These are phyloP conservation scores for Halocynthia aurantium DNA, from an alignment of 23 tunicate genomes.

Conservation along the genomic window DNA sequence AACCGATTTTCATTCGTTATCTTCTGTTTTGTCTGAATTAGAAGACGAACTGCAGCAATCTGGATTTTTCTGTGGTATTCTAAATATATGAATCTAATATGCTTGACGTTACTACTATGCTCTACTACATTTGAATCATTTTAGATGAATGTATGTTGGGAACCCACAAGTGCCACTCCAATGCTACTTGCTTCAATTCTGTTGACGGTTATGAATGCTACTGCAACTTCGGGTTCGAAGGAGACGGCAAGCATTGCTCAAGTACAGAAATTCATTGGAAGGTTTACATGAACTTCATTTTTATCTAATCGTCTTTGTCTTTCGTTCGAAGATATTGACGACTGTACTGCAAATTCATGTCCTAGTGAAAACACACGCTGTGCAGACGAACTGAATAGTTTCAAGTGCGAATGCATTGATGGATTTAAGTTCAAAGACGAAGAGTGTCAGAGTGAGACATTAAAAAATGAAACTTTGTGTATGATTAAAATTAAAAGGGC, in stretches of 20 bases:
- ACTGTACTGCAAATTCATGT: slow-evolving; percentile 10
- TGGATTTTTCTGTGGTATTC: slow-evolving; percentile 26
- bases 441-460: background rate
- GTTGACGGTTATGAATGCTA: slow-evolving; percentile 3
- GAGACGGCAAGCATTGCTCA: background rate
- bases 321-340: background rate
- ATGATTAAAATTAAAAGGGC: too few relatives aligned
- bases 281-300: too few relatives aligned
- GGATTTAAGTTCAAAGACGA: background rate
- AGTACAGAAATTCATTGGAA: too few relatives aligned
- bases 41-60: background rate
- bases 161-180: slow-evolving; percentile 10
- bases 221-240: slow-evolving; percentile 9
- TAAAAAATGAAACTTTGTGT: too few relatives aligned
- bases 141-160: slow-evolving; percentile 20
- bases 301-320: background rate
- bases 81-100: too few relatives aligned
- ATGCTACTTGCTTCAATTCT: slow-evolving; percentile 10
- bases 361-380: background rate
- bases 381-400: background rate
- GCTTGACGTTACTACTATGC: background rate
- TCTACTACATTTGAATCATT: too few relatives aligned
- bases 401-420: slow-evolving; percentile 6
- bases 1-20: slow-evolving; percentile 14
- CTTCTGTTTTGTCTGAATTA: slow-evolving; percentile 1